Conservation (phyloP, 2,797 vertebrate genomes). For the Cryptoprocta ferox region DNA sequence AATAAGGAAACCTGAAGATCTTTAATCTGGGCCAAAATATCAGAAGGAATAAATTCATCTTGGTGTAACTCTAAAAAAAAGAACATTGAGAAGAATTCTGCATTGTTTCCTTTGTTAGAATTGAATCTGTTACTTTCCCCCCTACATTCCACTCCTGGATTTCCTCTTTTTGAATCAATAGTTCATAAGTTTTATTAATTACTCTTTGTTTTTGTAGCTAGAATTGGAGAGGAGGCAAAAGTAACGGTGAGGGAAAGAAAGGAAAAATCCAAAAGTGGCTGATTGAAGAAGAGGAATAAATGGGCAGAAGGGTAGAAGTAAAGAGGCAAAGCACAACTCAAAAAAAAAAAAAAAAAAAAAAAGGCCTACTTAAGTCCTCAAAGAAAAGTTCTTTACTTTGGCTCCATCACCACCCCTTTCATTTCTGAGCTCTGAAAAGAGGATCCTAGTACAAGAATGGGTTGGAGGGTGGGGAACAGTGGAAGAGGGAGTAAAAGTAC, state of each 20-base stretch:
- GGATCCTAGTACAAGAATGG: background rate
- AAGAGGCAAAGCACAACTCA: background rate
- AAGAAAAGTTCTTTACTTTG: constrained; percentile 38
- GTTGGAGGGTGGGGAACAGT: background rate
- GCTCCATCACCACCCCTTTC: background rate
- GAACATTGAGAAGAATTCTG: background rate
- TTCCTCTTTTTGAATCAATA: constrained; percentile 41
- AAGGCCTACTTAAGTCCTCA: background rate
- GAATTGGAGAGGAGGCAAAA: background rate
- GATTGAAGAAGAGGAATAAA: background rate
- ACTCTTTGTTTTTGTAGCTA: background rate
- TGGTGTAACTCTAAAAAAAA: background rate
- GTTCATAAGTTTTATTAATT: constrained; percentile 51
- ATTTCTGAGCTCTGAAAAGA: constrained; percentile 57
- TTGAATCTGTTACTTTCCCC: background rate
- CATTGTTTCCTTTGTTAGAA: constrained; percentile 43
- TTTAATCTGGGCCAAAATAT: constrained; percentile 45
- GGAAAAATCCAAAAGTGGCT: background rate
- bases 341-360: background rate
- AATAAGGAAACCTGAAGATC: constrained; percentile 46
- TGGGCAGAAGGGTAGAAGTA: background rate
- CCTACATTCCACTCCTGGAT: constrained; percentile 23
- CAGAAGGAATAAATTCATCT: constrained; percentile 59
- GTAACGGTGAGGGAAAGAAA: background rate
- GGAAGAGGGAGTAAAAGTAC: background rate